phyloP scores from a whole-genome alignment of 2,888 invertebrate genomes.

The Formica aserva region DNA sequence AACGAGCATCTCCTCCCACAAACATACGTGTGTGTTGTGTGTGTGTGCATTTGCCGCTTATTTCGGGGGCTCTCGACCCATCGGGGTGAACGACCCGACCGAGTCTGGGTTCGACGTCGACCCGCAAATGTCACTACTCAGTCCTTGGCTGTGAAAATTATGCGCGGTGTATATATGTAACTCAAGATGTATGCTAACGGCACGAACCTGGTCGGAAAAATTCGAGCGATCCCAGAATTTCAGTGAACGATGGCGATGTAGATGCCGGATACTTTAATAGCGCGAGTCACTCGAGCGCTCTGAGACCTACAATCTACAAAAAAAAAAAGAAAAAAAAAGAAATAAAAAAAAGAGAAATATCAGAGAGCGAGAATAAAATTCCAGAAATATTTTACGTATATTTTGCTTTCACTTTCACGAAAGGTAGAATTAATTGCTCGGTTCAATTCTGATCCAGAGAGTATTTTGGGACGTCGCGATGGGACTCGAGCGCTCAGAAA shows the following conservation, averaged over 20 bases:
- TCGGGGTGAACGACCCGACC: slow-evolving; percentile 46
- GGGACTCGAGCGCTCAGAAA: background rate
- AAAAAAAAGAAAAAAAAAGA: background rate
- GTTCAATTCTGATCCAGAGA: too few relatives aligned
- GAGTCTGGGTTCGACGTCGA: slow-evolving; percentile 31
- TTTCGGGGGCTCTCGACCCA: slow-evolving; percentile 30
- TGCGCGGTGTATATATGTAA: background rate
- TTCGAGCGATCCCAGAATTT: background rate
- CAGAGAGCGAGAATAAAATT: too few relatives aligned
- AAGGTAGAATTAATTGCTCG: too few relatives aligned
- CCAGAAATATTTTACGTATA: too few relatives aligned
- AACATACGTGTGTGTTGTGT: background rate
- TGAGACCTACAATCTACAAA: background rate
- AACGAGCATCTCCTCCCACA: slow-evolving; percentile 17
- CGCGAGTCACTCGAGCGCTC: background rate
- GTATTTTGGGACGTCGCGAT: background rate
- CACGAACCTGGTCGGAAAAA: background rate
- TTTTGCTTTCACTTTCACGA: too few relatives aligned
- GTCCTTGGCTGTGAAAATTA: slow-evolving; percentile 2
- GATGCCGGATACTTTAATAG: background rate
- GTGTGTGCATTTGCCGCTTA: slow-evolving; percentile 44
- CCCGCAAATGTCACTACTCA: slow-evolving; percentile 34
- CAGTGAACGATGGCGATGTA: background rate
- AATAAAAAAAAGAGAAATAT: background rate
- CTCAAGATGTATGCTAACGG: slow-evolving; percentile 11